Conservation (phyloP, 23 tunicate species). For the Halocynthia aurantium region DNA sequence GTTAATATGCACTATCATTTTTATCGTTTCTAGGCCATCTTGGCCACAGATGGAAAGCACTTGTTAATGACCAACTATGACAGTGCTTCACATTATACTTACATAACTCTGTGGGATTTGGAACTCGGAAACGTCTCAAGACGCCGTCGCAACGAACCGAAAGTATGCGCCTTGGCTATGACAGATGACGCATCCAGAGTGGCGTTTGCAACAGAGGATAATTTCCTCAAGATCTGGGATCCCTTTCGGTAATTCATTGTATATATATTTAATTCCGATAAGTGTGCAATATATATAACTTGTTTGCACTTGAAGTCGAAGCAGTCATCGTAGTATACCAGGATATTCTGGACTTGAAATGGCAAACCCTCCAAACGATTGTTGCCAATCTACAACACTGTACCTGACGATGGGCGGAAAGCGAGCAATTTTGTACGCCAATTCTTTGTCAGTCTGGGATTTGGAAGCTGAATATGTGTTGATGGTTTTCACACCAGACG, state of each 20-base stretch:
- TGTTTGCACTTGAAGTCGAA: conserved; percentile 9
- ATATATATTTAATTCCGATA: neutral
- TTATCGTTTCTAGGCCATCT: conserved; percentile 33
- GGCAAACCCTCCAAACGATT: neutral
- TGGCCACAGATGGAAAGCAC: conserved; percentile 57
- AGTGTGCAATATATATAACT: too few relatives aligned
- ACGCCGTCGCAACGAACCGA: conserved; percentile 69
- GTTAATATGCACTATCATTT: too few relatives aligned
- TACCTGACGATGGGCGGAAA: conserved; percentile 41
- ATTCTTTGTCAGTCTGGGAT: conserved; percentile 75
- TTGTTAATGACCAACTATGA: conserved; percentile 72
- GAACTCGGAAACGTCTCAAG: conserved; percentile 39
- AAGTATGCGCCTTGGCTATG: conserved; percentile 58
- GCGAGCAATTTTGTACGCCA: conserved; percentile 59
- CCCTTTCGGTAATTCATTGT: conserved; percentile 50
- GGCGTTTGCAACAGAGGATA: conserved; percentile 75
- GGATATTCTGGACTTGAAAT: conserved; percentile 30
- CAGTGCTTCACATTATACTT: conserved; percentile 42
- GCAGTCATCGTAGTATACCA: conserved; percentile 57
- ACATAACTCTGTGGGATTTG: conserved; percentile 78
- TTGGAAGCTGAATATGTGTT: conserved; percentile 43
- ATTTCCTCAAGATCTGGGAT: conserved; percentile 77
- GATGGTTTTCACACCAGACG: conserved; percentile 69
- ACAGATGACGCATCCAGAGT: conserved; percentile 43
- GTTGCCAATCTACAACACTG: conserved; percentile 32